phyloP scores from a whole-genome alignment of 92 coral and sea anemone genomes.

The Epizoanthus stellaris region DNA sequence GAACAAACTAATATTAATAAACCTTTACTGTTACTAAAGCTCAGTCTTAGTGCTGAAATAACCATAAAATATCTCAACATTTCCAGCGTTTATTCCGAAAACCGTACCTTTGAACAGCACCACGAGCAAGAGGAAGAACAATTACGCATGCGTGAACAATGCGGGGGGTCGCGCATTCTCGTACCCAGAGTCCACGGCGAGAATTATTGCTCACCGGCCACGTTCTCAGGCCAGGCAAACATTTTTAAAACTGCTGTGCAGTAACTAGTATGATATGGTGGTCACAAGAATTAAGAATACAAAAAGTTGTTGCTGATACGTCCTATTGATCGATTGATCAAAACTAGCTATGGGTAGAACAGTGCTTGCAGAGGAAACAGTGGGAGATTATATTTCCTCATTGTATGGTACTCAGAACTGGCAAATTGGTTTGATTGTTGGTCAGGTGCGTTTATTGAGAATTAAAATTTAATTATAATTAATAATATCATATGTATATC shows the following conservation, averaged over 20 bases:
- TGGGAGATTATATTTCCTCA: constrained; percentile 77
- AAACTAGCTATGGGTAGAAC: constrained; percentile 78
- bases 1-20: background rate
- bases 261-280: too few species aligned
- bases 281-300: too few species aligned
- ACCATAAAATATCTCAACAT: background rate
- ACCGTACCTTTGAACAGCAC: constrained; percentile 70
- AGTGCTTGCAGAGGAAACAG: constrained; percentile 80
- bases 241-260: too few species aligned
- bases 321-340: background rate
- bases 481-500: too few species aligned
- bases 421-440: constrained; percentile 86
- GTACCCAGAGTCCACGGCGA: constrained; percentile 24
- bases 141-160: constrained; percentile 83
- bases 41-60: background rate
- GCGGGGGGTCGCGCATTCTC: constrained; percentile 72
- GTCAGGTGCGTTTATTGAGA: constrained; percentile 70
- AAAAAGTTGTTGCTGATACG: too few species aligned
- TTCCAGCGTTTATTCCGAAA: background rate
- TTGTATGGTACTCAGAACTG: constrained; percentile 83
- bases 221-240: background rate
- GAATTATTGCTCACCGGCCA: background rate
- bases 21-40: background rate
- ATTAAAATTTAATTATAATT: background rate
- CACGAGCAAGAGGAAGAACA: constrained; percentile 87